These are phyloP conservation scores for Mus spretus DNA, from an alignment of 2,797 vertebrate species.

Conservation along the genomic window DNA sequence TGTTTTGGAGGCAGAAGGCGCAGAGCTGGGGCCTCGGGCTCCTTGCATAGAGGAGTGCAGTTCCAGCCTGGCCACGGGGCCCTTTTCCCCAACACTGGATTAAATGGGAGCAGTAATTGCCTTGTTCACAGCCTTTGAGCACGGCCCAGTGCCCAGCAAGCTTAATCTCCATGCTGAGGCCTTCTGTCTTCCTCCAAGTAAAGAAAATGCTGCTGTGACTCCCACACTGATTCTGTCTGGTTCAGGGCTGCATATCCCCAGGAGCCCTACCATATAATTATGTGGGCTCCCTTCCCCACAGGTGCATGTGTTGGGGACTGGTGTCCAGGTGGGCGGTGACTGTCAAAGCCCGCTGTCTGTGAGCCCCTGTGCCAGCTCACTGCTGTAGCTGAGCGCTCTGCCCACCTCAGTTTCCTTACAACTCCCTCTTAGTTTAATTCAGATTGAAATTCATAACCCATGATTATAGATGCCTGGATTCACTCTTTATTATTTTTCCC, in stretches of 20 bases:
- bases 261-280: neutral
- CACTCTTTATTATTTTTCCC: neutral
- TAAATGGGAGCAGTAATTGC: accelerated
- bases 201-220: accelerated
- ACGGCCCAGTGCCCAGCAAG: neutral
- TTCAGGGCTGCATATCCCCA: neutral
- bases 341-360: accelerated
- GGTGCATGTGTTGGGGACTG: neutral
- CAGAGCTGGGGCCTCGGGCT: neutral
- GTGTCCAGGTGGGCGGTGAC: neutral
- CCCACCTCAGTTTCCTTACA: neutral
- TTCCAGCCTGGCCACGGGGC: accelerated
- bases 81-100: accelerated
- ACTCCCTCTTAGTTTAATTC: neutral
- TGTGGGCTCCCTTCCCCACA: neutral
- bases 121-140: neutral
- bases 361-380: accelerated
- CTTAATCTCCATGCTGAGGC: neutral
- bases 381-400: accelerated
- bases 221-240: accelerated
- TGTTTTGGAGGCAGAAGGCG: slow-evolving; percentile 42
- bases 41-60: accelerated
- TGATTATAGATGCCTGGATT: accelerated
- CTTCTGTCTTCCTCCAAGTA: neutral
- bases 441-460: neutral